These are phyloP conservation scores for Myotis vivesi DNA, from an alignment of 2,797 vertebrate genomes.

Conservation along the genomic window DNA sequence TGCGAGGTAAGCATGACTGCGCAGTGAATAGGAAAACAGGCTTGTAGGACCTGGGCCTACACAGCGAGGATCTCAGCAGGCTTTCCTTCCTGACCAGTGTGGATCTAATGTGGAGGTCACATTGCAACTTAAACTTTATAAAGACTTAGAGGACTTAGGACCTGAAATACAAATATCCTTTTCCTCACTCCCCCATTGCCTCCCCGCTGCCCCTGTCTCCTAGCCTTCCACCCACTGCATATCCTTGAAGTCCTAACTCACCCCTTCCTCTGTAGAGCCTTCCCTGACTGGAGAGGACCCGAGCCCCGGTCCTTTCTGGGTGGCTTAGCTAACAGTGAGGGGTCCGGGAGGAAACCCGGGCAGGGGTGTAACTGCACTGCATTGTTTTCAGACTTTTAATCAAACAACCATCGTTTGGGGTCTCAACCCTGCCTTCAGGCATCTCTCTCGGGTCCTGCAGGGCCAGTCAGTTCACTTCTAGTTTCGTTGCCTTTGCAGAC, in stretches of 20 bases:
- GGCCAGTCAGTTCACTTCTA: neutral
- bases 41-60: neutral
- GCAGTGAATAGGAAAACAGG: conserved; percentile 25
- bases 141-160: neutral
- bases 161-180: neutral
- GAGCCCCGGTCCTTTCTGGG: neutral
- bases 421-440: neutral
- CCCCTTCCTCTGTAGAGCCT: neutral
- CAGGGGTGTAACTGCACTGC: neutral
- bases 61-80: neutral
- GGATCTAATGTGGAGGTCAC: neutral
- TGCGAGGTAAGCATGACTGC: conserved; percentile 89
- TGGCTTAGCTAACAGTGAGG: neutral
- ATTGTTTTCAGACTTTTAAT: neutral
- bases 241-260: neutral
- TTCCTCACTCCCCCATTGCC: neutral
- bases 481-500: neutral
- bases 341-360: neutral
- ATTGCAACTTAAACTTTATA: neutral
- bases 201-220: neutral
- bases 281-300: neutral
- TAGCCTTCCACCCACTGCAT: neutral
- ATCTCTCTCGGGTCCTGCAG: neutral
- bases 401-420: neutral
- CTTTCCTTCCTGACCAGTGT: neutral